Evolutionary conservation across 2,113 vertebrate genomes (phyloP), one percentile per base, ranked within the genome.

Genomic region (Amblyornis subalaris): DNA sequence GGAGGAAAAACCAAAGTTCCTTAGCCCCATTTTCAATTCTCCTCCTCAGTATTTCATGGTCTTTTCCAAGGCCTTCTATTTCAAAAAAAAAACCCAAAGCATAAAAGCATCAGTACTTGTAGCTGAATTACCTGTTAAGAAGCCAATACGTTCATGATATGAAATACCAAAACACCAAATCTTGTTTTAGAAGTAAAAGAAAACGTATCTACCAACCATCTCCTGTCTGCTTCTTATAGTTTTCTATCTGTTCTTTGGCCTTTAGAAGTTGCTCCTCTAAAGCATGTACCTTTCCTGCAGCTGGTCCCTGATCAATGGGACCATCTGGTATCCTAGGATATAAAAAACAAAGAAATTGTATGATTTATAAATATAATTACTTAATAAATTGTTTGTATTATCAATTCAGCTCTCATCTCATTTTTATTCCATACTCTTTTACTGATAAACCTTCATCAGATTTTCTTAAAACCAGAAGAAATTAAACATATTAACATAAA

Each of bases 171-270:
- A 60, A 75, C 45, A 95, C 4, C 35, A 38, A 66, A 71, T 67
- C 5, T 78, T 35, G 31, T 14, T 87, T 90, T 50, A 74, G 45
- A 87, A 62, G 26, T 57, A 65, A 85, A 96, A 93, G 35, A 92
- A 40, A 69, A 62, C 17, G 72, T 40, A 91, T 95, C 89, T 94
- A 98, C 98, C 95, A 98, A 99, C 99, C 98, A 87, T 98, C 98
- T 97, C 98, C 98, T 77, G 98, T 98, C 91, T 97, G 97, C 96
- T 98, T 99, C 97, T 99, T 99, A 94, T 98, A 99, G 97, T 97
- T 99, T 98, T 99, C 98, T 97, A 99, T 99, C 98, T 99, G 98
- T 98, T 99, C 98, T 98, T 99, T 99, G 98, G 99, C 99, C 98
- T 98, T 98, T 97, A 98, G 97, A 90, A 99, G 98, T 97, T 99